phyloP scores from a whole-genome alignment of 2,888 invertebrate species.

The Phyto melanocephala region DNA sequence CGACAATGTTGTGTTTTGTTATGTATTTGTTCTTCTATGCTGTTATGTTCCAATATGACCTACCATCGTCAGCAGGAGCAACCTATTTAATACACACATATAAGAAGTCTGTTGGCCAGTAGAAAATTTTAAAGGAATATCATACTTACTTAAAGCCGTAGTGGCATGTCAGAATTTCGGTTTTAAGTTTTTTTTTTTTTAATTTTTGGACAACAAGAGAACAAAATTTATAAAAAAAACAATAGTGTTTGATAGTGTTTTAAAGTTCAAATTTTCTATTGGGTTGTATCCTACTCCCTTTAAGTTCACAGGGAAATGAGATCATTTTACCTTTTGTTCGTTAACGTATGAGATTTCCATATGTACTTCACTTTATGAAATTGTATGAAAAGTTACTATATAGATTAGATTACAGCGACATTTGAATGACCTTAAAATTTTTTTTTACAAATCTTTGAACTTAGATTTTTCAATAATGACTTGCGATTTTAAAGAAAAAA shows the following conservation, averaged over 20 bases:
- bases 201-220: too few relatives aligned
- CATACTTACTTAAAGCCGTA: not conserved
- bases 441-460: too few relatives aligned
- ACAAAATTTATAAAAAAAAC: too few relatives aligned
- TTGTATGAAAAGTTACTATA: too few relatives aligned
- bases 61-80: slow-evolving; percentile 6
- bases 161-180: too few relatives aligned
- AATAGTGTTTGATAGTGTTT: too few relatives aligned
- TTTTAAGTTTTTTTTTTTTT: too few relatives aligned
- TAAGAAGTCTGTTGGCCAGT: not conserved
- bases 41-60: slow-evolving; percentile 33
- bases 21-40: not conserved
- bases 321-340: slow-evolving; percentile 7
- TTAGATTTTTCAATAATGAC: too few relatives aligned
- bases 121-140: not conserved
- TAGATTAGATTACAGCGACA: too few relatives aligned
- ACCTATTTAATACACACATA: not conserved
- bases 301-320: not conserved
- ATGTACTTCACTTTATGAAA: too few relatives aligned
- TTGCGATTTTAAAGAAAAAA: too few relatives aligned
- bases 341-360: slow-evolving; percentile 55
- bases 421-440: too few relatives aligned
- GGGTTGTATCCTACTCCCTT: not conserved
- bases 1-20: slow-evolving; percentile 62
- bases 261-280: not conserved